A percentile compares a stretch with the other conserved stretches of the same genome.
Conservation (phyloP, 2,797 vertebrate species). For the Pampus argenteus region DNA sequence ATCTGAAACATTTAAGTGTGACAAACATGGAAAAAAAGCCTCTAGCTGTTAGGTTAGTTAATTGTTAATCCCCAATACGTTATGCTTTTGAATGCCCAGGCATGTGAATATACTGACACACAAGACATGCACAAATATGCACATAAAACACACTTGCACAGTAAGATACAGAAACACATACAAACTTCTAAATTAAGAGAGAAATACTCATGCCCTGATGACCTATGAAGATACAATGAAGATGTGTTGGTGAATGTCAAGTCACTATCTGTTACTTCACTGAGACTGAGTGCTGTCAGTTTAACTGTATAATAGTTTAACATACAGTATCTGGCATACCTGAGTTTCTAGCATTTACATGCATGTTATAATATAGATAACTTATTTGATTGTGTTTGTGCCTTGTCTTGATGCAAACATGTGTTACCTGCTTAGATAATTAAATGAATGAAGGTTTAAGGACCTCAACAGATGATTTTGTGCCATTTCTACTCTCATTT, state of each 20-base stretch:
- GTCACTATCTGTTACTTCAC: background rate
- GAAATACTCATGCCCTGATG: background rate
- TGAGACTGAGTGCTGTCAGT: background rate
- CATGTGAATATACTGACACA: background rate
- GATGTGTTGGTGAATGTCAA: slow-evolving; percentile 2
- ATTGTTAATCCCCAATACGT: slow-evolving; percentile 39
- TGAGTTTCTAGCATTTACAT: background rate
- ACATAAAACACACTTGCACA: background rate
- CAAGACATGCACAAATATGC: background rate
- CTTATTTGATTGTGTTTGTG: slow-evolving; percentile 1
- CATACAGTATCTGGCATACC: background rate
- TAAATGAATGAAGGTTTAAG: slow-evolving; percentile 15
- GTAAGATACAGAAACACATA: too few species aligned
- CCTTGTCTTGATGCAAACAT: slow-evolving; percentile 1
- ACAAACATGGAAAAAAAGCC: too few species aligned
- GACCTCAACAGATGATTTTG: slow-evolving; percentile 20
- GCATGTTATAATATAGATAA: slow-evolving; percentile 1
- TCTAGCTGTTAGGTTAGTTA: slow-evolving; percentile 47
- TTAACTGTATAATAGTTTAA: background rate
- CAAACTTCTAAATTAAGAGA: background rate
- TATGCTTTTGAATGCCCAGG: slow-evolving; percentile 22
- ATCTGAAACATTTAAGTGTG: too few species aligned
- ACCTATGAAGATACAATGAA: background rate
- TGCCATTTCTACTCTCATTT: slow-evolving; percentile 14
- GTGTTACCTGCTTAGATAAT: slow-evolving; percentile 8